Evolutionary conservation across 2,888 invertebrate genomes (phyloP), one percentile per base, ranked within the genome.

Genomic region (Temnothorax ravouxi): DNA sequence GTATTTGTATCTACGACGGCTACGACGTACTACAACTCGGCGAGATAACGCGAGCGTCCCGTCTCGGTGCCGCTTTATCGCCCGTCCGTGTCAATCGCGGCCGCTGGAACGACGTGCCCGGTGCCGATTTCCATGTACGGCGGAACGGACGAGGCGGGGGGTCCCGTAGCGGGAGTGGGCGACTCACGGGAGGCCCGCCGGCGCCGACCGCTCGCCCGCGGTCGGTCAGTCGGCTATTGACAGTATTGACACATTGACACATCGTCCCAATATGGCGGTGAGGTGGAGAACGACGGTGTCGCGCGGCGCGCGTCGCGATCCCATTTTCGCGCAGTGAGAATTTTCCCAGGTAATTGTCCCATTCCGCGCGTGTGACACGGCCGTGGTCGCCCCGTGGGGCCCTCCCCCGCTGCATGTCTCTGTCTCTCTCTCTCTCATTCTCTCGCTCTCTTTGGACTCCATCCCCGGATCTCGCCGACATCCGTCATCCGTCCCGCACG

Each of bases 231-330:
- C 82, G 74, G 85, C 86, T 89, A 89, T 90, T 86, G 89, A 87
- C 89, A 90, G n/a, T n/a, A n/a, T n/a, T n/a, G n/a, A n/a, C n/a
- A n/a, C n/a, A n/a, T n/a, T n/a, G 89, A 87, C 89, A 90, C 80
- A 90, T 84, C 86, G 85, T 66, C 38, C 84, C 91, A 90, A 90
- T 90, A 90, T 90, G 91, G 89, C 89, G 89, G 84, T 90, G 76
- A 90, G 86, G 84, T 86, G 85, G 85, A 83, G 77, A 88, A 85
- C 66, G 81, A 84, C 62, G 85, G 86, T 75, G 86, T 87, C 85
- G 86, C 75, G 61, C 80, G 79, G 83, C 86, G 82, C 66, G 84
- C 77, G 81, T 83, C 81, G 71, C 84, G 76, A 87, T 85, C 69
- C 81, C 82, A 66, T 85, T 84, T 52, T 44, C 75, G 50, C 47